A percentile compares a stretch with the other conserved stretches of the same genome.
Conservation (phyloP, 2,113 vertebrate species). For the Garra rufa region DNA sequence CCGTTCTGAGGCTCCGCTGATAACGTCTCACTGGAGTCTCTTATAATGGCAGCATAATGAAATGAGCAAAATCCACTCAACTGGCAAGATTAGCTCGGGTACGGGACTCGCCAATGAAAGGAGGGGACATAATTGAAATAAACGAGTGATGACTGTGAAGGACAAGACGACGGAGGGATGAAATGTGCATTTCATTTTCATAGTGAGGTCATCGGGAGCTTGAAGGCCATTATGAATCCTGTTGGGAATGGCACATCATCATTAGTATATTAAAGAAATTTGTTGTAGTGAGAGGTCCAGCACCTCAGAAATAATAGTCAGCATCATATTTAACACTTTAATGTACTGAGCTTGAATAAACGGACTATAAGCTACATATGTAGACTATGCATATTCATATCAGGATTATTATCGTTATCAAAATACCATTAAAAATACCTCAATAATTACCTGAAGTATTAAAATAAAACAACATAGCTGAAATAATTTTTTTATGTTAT, state of each 20-base stretch:
- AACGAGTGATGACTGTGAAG: conserved; percentile 64
- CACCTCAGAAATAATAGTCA: background rate
- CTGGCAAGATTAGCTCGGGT: conserved; percentile 39
- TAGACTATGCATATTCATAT: background rate
- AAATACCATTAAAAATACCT: no score
- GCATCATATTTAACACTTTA: background rate
- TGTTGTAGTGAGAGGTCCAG: background rate
- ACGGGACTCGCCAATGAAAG: conserved; percentile 50
- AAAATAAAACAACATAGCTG: no score
- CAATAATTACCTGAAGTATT: no score
- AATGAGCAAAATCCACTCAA: conserved; percentile 65
- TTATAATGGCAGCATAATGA: conserved; percentile 72
- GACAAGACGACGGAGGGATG: conserved; percentile 60
- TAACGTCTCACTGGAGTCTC: conserved; percentile 51
- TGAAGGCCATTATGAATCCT: background rate
- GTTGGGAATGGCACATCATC: conserved; percentile 3
- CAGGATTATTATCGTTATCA: background rate
- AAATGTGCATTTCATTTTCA: conserved; percentile 64
- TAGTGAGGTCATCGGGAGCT: conserved; percentile 51
- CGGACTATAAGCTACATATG: background rate
- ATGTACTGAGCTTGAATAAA: background rate
- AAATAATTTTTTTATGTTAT: no score
- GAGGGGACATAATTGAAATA: conserved; percentile 61
- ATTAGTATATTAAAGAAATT: background rate
- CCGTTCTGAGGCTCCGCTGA: conserved; percentile 33